Base-by-base conservation (phyloP, 2,113 vertebrate species). In the Gorsachius goisagi region DNA sequence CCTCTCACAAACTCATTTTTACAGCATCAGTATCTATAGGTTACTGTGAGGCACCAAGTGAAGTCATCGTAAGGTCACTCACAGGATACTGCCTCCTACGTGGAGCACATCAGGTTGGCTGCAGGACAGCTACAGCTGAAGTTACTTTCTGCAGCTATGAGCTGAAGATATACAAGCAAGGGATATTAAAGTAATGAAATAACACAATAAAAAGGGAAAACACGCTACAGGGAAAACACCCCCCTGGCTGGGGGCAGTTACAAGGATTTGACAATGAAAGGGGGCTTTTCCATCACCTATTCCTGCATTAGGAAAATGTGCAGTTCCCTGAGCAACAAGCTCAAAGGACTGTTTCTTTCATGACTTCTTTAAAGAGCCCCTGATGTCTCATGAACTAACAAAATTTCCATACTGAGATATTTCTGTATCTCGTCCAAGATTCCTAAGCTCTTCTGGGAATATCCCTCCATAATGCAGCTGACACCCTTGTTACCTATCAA, bases 1-100 rank as follows among this genome's bases (percentile, higher is more conserved):
- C 90, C 68, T 66, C 82, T 96, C 82, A 95, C 95, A 97, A 97
- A 97, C 37, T 30, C 63, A 80, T 50, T 97, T 97, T 97, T 96
- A 97, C 94, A 90, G 93, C 41, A 76, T 72, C 63, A 55, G 73
- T 90, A 73, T 96, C 96, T 96, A 64, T 84, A 96, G 92, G 90
- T 91, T 91, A 85, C 82, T 86, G 85, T 80, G 93, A 97, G 88
- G 63, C 90, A 95, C 9, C 3, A 53, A 50, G 79, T 62, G 89
- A 95, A 93, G 92, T 95, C 84, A 93, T 11, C 1, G 4, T 62
- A 73, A 73, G 96, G 95, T 97, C 96, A 91, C 50, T 55, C 73
- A 71, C 37, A 73, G 78, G 94, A 96, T 69, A 58, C 76, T 93
- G 82, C 91, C 85, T 75, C 69, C 71, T 73, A 69, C n/a, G 17